Conservation (phyloP, 2,888 invertebrate genomes). For the Ophion ellenae region DNA sequence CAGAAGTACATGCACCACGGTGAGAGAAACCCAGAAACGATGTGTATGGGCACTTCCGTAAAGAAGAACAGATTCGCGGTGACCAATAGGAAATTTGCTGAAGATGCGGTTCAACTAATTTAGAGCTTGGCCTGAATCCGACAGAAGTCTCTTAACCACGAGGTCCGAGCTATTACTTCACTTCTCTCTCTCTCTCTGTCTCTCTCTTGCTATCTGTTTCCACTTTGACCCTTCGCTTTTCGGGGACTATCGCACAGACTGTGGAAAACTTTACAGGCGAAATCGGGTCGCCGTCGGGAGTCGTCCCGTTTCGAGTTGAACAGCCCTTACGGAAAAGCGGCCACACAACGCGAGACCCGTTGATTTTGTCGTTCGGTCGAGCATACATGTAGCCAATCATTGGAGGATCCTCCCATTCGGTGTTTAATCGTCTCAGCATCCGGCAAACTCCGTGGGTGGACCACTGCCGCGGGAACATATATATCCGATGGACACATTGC, state of each 20-base stretch:
- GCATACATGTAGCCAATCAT: conserved; percentile 78
- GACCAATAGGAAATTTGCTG: not conserved
- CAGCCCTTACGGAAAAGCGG: conserved; percentile 19
- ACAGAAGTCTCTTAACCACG: too few relatives aligned
- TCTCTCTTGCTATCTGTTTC: too few relatives aligned
- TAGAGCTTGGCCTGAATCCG: too few relatives aligned
- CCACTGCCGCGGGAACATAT: not conserved
- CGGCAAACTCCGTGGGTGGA: conserved; percentile 56
- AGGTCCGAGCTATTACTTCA: too few relatives aligned
- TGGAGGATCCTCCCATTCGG: conserved; percentile 79
- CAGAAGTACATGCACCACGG: too few relatives aligned
- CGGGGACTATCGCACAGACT: too few relatives aligned
- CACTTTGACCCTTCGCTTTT: too few relatives aligned
- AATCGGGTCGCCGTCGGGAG: not conserved
- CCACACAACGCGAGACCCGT: conserved; percentile 39
- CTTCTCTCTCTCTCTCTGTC: too few relatives aligned
- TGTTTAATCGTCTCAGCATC: conserved; percentile 80
- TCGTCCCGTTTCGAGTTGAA: conserved; percentile 4
- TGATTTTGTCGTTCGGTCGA: conserved; percentile 65
- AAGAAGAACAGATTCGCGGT: too few relatives aligned
- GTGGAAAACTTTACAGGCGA: not conserved
- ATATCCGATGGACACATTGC: not conserved
- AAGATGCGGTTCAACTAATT: not conserved
- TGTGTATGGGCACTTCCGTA: too few relatives aligned
- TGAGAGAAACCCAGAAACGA: too few relatives aligned